Evolutionary conservation across 2,113 vertebrate species (phyloP), one percentile per base, ranked within the genome.

Genomic region (Catharus fuscescens): DNA sequence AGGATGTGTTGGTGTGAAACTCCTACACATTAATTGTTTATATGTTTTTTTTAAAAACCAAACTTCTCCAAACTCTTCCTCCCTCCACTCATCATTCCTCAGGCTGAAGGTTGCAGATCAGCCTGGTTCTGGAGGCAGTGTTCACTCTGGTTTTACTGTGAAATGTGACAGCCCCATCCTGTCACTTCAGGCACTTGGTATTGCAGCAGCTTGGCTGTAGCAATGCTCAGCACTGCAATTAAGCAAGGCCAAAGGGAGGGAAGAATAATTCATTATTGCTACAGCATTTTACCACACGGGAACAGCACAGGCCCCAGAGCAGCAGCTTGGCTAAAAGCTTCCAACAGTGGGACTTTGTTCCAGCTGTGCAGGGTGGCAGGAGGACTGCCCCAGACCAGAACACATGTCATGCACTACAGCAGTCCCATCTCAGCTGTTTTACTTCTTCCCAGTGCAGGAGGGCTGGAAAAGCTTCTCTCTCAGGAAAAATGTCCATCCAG

Each of bases 51-150:
- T 2, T 26, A 16, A 48, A 52, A 28, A 69, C 0, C 3, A 2
- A 34, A n/a, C 8, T 20, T 23, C 9, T 3, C 2, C 19, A 6
- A 38, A 3, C 0, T 5, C 5, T 12, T 5, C 8, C 14, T 62
- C n/a, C 12, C 8, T 60, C 20, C 40, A 16, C 31, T 47, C 16
- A 8, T 20, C 24, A 2, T 9, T 25, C 20, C 42, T 67, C 9
- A 21, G 45, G 59, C 29, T 19, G 31, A 15, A 38, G 36, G 50
- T 2, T 56, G 19, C 3, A 21, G 42, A 18, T 12, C 53, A 44
- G 44, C 4, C 15, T 29, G 29, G 13, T 23, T n/a, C 12, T 3
- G 12, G 45, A 73, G 64, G 24, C 19, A 29, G n/a, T 1, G 6
- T 19, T 80, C 36, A 31, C 31, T 18, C 59, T 45, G 26, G 5